Evolutionary conservation across 2,888 invertebrate species (phyloP).

Genomic region (Drosophila kanekoi): DNA sequence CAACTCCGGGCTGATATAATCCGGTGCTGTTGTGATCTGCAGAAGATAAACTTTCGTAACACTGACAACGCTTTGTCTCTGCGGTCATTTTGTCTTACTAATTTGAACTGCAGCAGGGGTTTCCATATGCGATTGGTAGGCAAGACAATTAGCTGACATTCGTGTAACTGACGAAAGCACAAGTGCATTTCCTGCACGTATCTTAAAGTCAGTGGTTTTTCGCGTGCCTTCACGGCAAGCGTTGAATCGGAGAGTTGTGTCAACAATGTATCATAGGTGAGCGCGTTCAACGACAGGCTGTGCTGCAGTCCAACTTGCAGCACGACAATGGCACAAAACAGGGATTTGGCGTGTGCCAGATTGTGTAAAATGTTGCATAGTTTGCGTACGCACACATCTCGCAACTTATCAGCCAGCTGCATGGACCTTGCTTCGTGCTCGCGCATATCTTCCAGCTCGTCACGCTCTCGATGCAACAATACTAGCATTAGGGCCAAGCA

Average conservation of each 20-base stretch:
- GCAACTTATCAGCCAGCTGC: constrained; percentile 29
- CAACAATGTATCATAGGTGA: constrained; percentile 41
- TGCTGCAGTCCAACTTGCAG: constrained; percentile 34
- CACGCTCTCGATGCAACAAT: constrained; percentile 16
- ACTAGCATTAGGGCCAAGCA: constrained; percentile 57
- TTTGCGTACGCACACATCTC: constrained; percentile 32
- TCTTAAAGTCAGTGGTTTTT: not conserved
- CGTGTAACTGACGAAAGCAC: constrained; percentile 43
- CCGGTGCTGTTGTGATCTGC: constrained; percentile 21
- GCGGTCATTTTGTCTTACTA: constrained; percentile 23
- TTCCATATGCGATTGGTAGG: constrained; percentile 64
- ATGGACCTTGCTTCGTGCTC: constrained; percentile 13
- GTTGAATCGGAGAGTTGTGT: constrained; percentile 13
- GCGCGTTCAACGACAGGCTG: constrained; percentile 18
- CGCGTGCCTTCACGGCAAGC: not conserved
- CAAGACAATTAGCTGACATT: constrained; percentile 8
- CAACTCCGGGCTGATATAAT: constrained; percentile 31
- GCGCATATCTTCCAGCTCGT: constrained; percentile 3
- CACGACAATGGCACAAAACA: constrained; percentile 49
- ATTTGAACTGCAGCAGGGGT: constrained; percentile 44
- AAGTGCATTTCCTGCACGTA: constrained; percentile 50
- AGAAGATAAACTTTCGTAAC: not conserved
- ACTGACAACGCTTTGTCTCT: not conserved
- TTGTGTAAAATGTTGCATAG: constrained; percentile 17
- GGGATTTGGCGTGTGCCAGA: constrained; percentile 31